Evolutionary conservation across 2,113 vertebrate genomes (phyloP).

Genomic region (Irena cyanogastra): DNA sequence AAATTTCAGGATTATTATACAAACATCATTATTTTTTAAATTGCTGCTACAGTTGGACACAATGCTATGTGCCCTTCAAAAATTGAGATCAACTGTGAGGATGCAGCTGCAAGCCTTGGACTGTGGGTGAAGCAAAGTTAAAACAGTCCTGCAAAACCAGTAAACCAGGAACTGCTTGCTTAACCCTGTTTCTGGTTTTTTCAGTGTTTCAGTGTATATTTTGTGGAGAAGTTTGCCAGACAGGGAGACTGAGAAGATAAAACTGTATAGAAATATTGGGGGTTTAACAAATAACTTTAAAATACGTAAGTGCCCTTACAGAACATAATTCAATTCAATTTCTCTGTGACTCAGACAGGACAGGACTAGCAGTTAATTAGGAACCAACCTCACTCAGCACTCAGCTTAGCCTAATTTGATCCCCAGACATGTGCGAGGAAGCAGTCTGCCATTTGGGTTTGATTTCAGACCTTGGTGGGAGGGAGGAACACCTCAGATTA

Average conservation of each 20-base stretch:
- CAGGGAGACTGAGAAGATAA: not conserved
- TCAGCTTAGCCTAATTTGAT: constrained; percentile 42
- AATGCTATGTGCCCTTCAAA: not conserved
- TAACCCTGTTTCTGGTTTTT: not conserved
- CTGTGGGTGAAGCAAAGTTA: not conserved
- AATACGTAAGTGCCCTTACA: not conserved
- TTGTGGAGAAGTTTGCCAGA: not conserved
- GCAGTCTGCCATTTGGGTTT: constrained; percentile 59
- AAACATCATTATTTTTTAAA: not conserved
- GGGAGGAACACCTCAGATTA: constrained; percentile 52
- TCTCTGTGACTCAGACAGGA: not conserved
- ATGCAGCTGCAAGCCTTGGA: not conserved
- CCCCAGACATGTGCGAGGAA: constrained; percentile 26
- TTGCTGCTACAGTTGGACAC: not conserved
- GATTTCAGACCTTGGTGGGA: constrained; percentile 46
- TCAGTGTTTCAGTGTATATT: not conserved
- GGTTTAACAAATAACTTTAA: not conserved
- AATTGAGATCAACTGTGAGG: not conserved
- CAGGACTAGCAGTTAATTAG: constrained; percentile 29
- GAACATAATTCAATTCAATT: not conserved
- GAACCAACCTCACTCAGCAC: constrained; percentile 25
- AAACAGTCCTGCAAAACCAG: not conserved
- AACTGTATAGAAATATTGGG: not conserved
- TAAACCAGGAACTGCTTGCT: not conserved
- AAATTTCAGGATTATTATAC: not conserved